These are phyloP conservation scores for Acrossocheilus fasciatus DNA, from an alignment of 2,797 vertebrate species.

Conservation along the genomic window DNA sequence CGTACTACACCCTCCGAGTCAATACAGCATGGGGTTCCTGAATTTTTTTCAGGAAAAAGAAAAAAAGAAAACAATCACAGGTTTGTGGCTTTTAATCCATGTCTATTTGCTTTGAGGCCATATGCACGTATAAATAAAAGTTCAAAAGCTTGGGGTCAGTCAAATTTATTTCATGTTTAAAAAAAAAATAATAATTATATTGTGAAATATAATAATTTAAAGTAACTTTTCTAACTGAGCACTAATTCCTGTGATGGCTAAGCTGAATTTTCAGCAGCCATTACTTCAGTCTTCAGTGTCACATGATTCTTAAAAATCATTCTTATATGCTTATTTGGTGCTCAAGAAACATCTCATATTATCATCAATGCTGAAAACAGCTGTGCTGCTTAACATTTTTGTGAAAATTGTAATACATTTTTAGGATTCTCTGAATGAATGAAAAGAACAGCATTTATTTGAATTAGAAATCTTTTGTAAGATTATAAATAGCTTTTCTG, in stretches of 20 bases:
- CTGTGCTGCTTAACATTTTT: neutral
- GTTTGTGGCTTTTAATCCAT: no score
- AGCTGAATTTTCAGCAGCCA: neutral
- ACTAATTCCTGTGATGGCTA: neutral
- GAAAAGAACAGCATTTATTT: neutral
- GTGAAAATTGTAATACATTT: neutral
- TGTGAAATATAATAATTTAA: no score
- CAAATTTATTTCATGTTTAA: neutral
- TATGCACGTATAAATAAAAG: neutral
- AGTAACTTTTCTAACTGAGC: neutral
- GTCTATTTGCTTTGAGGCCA: neutral
- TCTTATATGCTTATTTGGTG: neutral
- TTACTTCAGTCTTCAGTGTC: neutral
- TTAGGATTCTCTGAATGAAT: neutral
- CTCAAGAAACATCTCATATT: neutral
- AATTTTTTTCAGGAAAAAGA: neutral
- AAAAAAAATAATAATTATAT: neutral
- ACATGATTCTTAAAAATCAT: neutral
- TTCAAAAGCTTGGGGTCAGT: neutral
- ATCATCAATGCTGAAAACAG: neutral
- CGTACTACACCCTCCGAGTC: constrained; percentile 89
- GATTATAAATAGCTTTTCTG: neutral
- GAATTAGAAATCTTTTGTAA: neutral
- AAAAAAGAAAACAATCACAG: no score
- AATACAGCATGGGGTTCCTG: constrained; percentile 90